Evolutionary conservation across 2,113 vertebrate genomes (phyloP).

Genomic region (Gymnobelideus leadbeateri): DNA sequence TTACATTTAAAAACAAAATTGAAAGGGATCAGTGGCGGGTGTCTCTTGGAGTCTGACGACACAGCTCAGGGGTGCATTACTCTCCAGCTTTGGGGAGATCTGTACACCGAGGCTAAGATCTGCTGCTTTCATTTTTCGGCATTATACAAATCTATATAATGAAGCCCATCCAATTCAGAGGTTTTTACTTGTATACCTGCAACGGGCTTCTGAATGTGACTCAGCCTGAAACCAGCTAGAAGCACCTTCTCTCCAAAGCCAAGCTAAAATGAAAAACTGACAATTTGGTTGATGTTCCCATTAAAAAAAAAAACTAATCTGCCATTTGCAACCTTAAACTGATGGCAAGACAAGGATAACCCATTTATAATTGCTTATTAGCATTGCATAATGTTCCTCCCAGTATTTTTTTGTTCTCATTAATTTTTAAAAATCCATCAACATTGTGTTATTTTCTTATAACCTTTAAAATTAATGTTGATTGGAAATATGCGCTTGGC

Average conservation of each 20-base stretch:
- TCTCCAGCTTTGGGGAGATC: not conserved
- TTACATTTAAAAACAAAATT: too few species aligned
- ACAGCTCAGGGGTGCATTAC: too few species aligned
- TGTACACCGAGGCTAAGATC: not conserved
- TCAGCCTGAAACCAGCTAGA: not conserved
- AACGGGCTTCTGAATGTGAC: not conserved
- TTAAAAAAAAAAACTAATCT: constrained; percentile 21
- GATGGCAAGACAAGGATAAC: constrained; percentile 30
- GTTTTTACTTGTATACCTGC: not conserved
- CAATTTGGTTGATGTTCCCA: not conserved
- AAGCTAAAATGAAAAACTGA: not conserved
- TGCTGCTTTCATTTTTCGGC: not conserved
- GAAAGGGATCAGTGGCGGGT: too few species aligned
- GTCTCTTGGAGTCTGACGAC: too few species aligned
- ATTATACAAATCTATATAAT: not conserved
- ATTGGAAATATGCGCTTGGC: constrained; percentile 31
- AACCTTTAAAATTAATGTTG: constrained; percentile 53
- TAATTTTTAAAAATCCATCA: constrained; percentile 37
- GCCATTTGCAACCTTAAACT: constrained; percentile 31
- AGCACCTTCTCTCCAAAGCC: not conserved
- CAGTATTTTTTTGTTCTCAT: constrained; percentile 51
- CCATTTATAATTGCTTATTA: constrained; percentile 60
- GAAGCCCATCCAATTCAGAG: not conserved
- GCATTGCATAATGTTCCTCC: constrained; percentile 39
- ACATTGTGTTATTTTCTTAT: constrained; percentile 47